Evolutionary conservation across 2,888 invertebrate genomes (phyloP).

Genomic region (Chymomyza fuscimana): DNA sequence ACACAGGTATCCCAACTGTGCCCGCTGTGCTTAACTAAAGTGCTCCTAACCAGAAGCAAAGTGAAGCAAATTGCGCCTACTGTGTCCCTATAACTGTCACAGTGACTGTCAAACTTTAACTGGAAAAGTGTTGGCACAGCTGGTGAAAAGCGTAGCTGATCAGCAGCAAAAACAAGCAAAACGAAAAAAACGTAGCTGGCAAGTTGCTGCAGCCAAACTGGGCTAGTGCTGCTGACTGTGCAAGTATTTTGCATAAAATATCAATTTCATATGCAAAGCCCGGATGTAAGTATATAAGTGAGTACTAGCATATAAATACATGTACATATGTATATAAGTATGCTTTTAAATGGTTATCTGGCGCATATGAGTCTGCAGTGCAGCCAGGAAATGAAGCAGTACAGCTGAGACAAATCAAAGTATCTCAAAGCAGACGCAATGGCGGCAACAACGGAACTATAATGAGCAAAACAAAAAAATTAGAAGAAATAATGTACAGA

Average conservation of each 20-base stretch:
- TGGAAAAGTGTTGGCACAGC: neutral
- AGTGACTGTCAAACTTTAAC: neutral
- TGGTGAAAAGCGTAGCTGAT: neutral
- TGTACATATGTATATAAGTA: neutral
- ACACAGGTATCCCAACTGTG: neutral
- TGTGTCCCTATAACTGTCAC: slow-evolving; percentile 1
- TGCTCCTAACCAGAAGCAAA: neutral
- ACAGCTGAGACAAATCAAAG: slow-evolving; percentile 28
- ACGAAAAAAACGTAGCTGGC: neutral
- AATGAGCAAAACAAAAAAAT: neutral
- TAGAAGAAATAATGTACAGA: neutral
- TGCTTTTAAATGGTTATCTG: neutral
- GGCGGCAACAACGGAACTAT: neutral
- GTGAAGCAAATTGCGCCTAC: slow-evolving; percentile 1
- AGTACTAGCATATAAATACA: too few relatives aligned
- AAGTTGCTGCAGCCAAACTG: neutral
- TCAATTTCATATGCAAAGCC: slow-evolving; percentile 62
- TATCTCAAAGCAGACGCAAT: slow-evolving; percentile 2
- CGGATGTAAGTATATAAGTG: slow-evolving; percentile 47
- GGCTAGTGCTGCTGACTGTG: slow-evolving; percentile 13
- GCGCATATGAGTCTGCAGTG: neutral
- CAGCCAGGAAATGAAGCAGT: neutral
- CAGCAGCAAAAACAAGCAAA: neutral
- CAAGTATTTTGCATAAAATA: slow-evolving; percentile 73
- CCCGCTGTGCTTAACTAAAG: neutral